Base-by-base conservation (phyloP, 2,797 vertebrate species). In the Oophaga sylvatica region DNA sequence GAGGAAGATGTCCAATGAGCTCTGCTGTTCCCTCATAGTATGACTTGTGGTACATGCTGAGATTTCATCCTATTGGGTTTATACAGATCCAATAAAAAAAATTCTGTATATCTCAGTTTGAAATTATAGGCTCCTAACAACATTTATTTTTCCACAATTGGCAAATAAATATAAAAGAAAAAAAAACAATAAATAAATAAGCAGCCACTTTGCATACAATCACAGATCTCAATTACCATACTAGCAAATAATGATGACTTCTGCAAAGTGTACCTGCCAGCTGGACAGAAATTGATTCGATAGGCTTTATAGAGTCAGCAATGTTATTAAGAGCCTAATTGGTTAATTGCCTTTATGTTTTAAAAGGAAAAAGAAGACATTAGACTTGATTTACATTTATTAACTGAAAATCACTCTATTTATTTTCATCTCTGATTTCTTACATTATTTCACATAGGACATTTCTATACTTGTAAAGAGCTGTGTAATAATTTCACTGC, bases 311-410 rank as follows among this genome's bases (percentile, higher is more conserved):
- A 22, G 53, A 81, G 62, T 78, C 68, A 81, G 80, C 71, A 73
- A 73, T 73, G 71, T 73, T 73, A 73, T 73, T 10, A 19, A 73
- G 71, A 73, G 35, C 71, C 45, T 73, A 73, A 45, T 73, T 73
- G 71, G 71, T 73, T 73, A 73, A 73, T 73, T 45, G 71, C 71
- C 20, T 73, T 73, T 73, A 73, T 73, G 71, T 73, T 73, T 71
- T n/a, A 65, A 35, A 19, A 45, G 15, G 70, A 29, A 73, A 73
- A 73, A 41, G 57, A 56, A 29, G n/a, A 48, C 7, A 26, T 6
- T 65, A 53, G 62, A 59, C 53, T 20, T 87, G 59, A 87, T 87
- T 87, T 87, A 81, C 57, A 81, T 87, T 87, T 87, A 87, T 76
- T 81, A 87, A 87, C 85, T 81, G 68, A 75, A 63, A 87, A 35